phyloP scores from a whole-genome alignment of 2,888 invertebrate species.

The Parascotia fuliginaria region DNA sequence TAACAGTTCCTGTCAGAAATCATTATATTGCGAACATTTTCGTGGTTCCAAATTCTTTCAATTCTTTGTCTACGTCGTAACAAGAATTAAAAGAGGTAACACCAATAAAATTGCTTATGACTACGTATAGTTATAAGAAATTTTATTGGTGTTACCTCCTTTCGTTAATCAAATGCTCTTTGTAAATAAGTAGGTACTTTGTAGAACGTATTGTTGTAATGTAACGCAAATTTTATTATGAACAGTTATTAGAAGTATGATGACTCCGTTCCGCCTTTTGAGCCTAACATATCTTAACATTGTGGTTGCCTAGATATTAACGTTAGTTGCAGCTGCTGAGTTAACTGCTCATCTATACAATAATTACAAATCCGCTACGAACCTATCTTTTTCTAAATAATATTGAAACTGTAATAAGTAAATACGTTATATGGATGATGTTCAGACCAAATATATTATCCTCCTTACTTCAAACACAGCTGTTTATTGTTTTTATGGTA shows the following conservation, averaged over 20 bases:
- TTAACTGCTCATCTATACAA: background rate
- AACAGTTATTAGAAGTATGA: constrained; percentile 19
- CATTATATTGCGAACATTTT: constrained; percentile 16
- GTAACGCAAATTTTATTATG: constrained; percentile 11
- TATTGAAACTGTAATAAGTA: too few relatives aligned
- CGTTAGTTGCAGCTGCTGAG: background rate
- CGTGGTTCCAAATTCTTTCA: constrained; percentile 2
- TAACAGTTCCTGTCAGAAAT: constrained; percentile 46
- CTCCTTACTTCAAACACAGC: too few relatives aligned
- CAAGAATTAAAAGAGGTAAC: constrained; percentile 4
- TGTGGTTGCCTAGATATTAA: background rate
- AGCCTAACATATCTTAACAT: constrained; percentile 7
- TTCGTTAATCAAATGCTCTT: background rate
- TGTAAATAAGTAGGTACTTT: constrained; percentile 2
- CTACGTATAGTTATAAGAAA: too few relatives aligned
- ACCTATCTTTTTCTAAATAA: too few relatives aligned
- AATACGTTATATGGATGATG: too few relatives aligned
- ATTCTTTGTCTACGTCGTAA: background rate
- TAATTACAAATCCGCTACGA: background rate
- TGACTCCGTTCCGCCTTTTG: constrained; percentile 20
- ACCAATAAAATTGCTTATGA: background rate
- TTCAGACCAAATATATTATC: too few relatives aligned
- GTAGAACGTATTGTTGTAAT: constrained; percentile 3
- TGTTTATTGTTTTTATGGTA: too few relatives aligned
- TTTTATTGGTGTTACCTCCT: background rate